Evolutionary conservation across 2,888 invertebrate genomes (phyloP), one percentile per base, ranked within the genome.

Genomic region (Lasioglossum zephyrum): DNA sequence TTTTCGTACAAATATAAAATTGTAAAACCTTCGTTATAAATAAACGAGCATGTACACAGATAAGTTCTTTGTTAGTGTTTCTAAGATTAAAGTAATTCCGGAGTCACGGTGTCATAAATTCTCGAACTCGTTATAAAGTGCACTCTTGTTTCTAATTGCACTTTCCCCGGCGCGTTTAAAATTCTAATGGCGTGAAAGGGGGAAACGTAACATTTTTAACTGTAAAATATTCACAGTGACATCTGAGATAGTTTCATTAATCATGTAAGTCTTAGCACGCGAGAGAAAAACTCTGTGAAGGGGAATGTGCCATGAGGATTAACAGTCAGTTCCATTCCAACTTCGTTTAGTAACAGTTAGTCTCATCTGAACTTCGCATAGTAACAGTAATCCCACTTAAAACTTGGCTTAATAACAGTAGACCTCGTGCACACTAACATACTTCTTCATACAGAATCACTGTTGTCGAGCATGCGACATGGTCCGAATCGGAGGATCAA

Each of bases 281-380:
- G 47, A 22, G 70, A 11, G 9, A 49, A 70, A 73, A 73, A 16
- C 73, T 73, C 16, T 1, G 47, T 4, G 73, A 31, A 47, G 44
- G 31, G 44, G 47, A 31, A 31, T 44, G 26, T n/a, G 44, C n/a
- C 72, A 31, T 6, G 72, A 72, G 72, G 72, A 72, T 72, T 72
- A 72, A 72, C 60, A 41, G 39, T 69, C 60, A 41, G 39, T 69
- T 69, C 81, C 81, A 84, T 86, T 84, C 57, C 78, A 86, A 85
- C 86, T 86, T 80, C 73, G 79, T 81, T 86, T 75, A 75, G 83
- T 79, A 85, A 82, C 77, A 76, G 79, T 83, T 85, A 76, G 79
- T 79, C 49, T 70, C 73, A 57, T 72, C 85, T 79, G 39, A 79
- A 74, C 79, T 85, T 83, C 75, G 78, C 78, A 63, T 73, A 69